A percentile compares a stretch with the other conserved stretches of the same genome.
phyloP scores from a whole-genome alignment of 2,113 vertebrate genomes.

The Elaphurus davidianus region DNA sequence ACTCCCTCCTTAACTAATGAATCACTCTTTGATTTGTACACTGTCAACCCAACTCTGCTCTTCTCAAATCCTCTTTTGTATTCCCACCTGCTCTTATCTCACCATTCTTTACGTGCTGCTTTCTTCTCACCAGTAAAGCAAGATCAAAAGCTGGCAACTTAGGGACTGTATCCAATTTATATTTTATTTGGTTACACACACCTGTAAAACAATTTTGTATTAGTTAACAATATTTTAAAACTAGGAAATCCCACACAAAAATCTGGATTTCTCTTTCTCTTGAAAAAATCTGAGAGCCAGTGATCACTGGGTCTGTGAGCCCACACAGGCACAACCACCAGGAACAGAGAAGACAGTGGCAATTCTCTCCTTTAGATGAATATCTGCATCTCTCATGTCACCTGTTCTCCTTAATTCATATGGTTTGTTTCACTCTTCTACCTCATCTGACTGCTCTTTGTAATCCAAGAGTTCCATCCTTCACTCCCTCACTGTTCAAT shows the following conservation, averaged over 20 bases:
- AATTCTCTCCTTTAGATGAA: not conserved
- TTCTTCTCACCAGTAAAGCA: not conserved
- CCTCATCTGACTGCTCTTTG: not conserved
- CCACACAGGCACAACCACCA: not conserved
- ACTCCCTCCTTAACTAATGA: not conserved
- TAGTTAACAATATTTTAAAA: not conserved
- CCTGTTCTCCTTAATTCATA: not conserved
- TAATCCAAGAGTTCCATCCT: not conserved
- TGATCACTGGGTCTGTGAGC: not conserved
- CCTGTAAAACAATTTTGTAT: not conserved
- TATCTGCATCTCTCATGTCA: no score
- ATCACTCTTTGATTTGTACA: not conserved
- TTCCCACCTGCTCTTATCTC: not conserved
- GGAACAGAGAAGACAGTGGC: not conserved
- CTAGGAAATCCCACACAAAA: not conserved
- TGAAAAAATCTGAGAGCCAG: not conserved
- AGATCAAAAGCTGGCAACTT: not conserved
- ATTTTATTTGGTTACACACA: not conserved
- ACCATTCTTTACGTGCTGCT: not conserved
- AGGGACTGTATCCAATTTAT: not conserved
- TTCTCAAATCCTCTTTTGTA: not conserved
- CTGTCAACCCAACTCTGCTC: not conserved
- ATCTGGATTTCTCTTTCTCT: not conserved
- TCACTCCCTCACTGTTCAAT: not conserved
- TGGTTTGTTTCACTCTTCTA: not conserved